Conservation (phyloP, 2,888 invertebrate genomes). For the Spilosoma lubricipeda region DNA sequence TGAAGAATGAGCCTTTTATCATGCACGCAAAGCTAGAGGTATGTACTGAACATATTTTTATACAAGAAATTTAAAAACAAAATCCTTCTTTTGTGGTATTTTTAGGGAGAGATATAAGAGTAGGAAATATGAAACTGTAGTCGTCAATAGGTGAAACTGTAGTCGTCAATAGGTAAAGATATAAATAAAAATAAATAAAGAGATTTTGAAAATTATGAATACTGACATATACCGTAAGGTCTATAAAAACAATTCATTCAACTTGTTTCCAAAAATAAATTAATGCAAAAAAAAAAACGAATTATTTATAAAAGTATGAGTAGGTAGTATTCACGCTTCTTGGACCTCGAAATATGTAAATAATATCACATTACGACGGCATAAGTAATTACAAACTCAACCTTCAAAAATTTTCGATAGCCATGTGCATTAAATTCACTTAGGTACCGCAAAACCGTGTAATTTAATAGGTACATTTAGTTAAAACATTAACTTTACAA, state of each 20-base stretch:
- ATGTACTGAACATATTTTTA: conserved; percentile 29
- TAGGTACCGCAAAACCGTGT: too few relatives aligned
- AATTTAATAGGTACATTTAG: neutral
- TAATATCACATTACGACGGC: neutral
- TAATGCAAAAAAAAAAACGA: neutral
- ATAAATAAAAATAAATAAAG: neutral
- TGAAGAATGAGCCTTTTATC: conserved; percentile 85
- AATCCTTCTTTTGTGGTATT: neutral
- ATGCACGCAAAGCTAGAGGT: conserved; percentile 85
- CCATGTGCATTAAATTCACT: neutral
- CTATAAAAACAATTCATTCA: neutral
- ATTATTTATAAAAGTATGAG: neutral
- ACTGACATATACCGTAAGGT: neutral
- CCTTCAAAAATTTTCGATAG: neutral
- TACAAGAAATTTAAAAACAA: neutral
- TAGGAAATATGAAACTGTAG: neutral
- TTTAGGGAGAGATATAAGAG: neutral
- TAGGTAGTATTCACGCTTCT: neutral
- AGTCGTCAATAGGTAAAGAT: neutral
- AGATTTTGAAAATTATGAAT: neutral
- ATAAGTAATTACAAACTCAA: neutral
- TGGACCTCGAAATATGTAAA: neutral
- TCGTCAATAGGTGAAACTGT: neutral
- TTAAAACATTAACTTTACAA: neutral
- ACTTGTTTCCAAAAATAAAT: neutral